These are phyloP conservation scores for Eurois occulta DNA, from an alignment of 2,888 invertebrate genomes.

Conservation along the genomic window DNA sequence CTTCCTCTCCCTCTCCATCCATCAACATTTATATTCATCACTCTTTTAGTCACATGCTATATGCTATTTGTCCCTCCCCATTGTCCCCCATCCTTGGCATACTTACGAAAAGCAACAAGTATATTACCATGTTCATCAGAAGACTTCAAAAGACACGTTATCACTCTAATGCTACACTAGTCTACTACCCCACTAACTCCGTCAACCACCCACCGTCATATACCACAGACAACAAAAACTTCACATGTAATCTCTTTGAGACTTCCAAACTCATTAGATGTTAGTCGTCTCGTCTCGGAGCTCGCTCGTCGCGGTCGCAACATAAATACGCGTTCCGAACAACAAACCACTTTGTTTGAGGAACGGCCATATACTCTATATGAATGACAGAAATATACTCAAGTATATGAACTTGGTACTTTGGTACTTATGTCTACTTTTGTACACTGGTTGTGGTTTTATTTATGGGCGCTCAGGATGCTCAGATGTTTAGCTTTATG, in stretches of 20 bases:
- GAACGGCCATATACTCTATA: slow-evolving; percentile 71
- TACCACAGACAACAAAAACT: slow-evolving; percentile 65
- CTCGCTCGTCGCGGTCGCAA: slow-evolving; percentile 65
- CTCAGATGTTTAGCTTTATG: slow-evolving; percentile 20
- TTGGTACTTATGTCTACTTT: slow-evolving; percentile 34
- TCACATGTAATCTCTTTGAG: slow-evolving; percentile 70
- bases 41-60: no score
- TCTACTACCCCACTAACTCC: slow-evolving; percentile 14
- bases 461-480: slow-evolving; percentile 36
- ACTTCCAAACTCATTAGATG: slow-evolving; percentile 79
- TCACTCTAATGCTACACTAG: neutral
- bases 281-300: slow-evolving; percentile 64
- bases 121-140: neutral
- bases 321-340: slow-evolving; percentile 69
- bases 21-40: no score
- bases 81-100: neutral
- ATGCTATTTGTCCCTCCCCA: no score
- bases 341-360: slow-evolving; percentile 75
- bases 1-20: no score
- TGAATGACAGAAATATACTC: slow-evolving; percentile 68
- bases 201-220: slow-evolving; percentile 9
- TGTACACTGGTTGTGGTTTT: slow-evolving; percentile 37
- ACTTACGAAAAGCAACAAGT: neutral
- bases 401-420: slow-evolving; percentile 54
- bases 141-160: neutral